Conservation (phyloP, 2,113 vertebrate genomes). For the Vulpes vulpes region DNA sequence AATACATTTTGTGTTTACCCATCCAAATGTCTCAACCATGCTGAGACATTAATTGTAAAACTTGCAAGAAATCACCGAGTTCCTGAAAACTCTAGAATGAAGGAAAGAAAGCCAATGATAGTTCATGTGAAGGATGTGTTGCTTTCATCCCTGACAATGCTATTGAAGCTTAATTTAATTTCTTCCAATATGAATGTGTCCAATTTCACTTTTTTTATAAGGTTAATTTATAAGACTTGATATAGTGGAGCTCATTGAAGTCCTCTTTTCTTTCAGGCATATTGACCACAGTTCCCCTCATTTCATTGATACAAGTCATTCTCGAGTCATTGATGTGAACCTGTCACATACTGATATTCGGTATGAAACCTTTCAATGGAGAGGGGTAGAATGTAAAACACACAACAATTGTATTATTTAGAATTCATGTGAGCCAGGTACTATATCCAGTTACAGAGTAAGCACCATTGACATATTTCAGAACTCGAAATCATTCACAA, state of each 20-base stretch:
- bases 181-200: background rate
- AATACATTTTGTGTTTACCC: background rate
- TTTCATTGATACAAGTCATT: background rate
- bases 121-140: background rate
- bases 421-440: background rate
- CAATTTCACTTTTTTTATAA: background rate
- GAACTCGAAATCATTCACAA: background rate
- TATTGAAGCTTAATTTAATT: background rate
- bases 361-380: background rate
- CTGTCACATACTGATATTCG: background rate
- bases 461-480: rapidly evolving
- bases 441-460: background rate
- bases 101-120: background rate
- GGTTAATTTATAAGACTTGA: background rate
- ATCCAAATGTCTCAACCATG: background rate
- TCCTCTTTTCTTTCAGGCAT: background rate
- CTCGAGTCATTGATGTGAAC: background rate
- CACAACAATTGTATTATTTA: background rate
- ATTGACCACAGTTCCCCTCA: no score
- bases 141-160: background rate
- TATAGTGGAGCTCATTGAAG: background rate
- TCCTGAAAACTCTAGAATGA: background rate
- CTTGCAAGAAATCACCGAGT: background rate
- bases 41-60: background rate
- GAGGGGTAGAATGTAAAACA: background rate